Base-by-base conservation (phyloP, 2,888 invertebrate genomes). In the Agrotis segetum region DNA sequence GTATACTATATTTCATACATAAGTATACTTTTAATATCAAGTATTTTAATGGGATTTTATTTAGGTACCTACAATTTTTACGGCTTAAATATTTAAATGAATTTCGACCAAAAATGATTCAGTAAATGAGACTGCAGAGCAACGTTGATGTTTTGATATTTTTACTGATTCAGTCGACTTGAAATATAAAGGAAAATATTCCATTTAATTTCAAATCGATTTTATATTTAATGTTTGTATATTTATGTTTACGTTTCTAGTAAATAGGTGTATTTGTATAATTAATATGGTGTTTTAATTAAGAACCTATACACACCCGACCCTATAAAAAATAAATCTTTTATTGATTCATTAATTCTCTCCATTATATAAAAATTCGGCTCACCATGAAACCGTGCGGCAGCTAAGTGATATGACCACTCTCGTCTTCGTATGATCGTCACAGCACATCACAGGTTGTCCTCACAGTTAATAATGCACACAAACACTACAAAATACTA, bases 401-500 rank as follows among this genome's bases (percentile, higher is more conserved):
- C 52, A 47, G 24, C n/a, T 58, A 24, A 49, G 34, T 52, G 56
- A 72, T 16, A 24, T 17, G 47, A 59, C 46, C 61, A 46, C 63
- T 61, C 56, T 50, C 24, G 69, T 49, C 52, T 67, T 52, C 52
- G 21, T 73, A 75, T 63, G 44, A 64, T 63, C 69, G 58, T 67
- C 82, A 74, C 77, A 50, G 44, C 72, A 78, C 78, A 65, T 70
- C 71, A 84, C 81, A 73, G 29, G 74, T 79, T 85, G 84, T 88
- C 82, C 73, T 88, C 88, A 85, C 85, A 75, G 58, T 58, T 67
- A 81, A 84, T 83, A 82, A 85, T 84, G 82, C 72, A 85, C 89
- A 91, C 88, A 90, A 88, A 89, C 88, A 91, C 90, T 87, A 85
- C 84, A 87, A 89, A 90, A 87, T 87, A 90, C 85, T 88, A 91